Percentiles rank a stretch among this genome's conserved stretches.
These are phyloP conservation scores for Papilio machaon DNA, from an alignment of 1,140 invertebrate genomes.

Conservation along the genomic window DNA sequence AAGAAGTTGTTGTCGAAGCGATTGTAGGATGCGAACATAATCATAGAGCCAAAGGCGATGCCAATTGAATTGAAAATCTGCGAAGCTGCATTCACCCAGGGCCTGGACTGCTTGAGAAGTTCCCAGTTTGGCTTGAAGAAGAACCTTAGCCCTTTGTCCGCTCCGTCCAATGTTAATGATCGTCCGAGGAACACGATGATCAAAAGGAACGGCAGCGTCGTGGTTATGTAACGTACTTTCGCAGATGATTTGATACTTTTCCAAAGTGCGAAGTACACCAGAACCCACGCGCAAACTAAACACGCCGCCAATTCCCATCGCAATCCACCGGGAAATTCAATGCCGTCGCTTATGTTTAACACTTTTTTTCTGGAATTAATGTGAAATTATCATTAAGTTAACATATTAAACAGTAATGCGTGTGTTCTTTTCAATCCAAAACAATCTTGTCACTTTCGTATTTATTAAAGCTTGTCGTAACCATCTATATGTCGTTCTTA, in stretches of 20 bases:
- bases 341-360: constrained; percentile 90
- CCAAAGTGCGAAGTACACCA: constrained; percentile 96
- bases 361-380: constrained; percentile 87
- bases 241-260: constrained; percentile 95
- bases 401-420: background rate
- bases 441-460: too few relatives aligned
- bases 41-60: constrained; percentile 95
- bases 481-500: too few relatives aligned
- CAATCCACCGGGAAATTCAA: constrained; percentile 90
- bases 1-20: constrained; percentile 95
- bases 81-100: constrained; percentile 95
- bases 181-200: constrained; percentile 91
- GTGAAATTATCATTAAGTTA: background rate
- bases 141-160: constrained; percentile 89
- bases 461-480: too few relatives aligned
- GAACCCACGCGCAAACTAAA: constrained; percentile 92
- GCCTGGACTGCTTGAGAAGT: constrained; percentile 91
- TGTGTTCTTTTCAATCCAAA: too few relatives aligned
- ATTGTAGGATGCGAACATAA: constrained; percentile 97
- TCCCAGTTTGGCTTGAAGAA: constrained; percentile 95
- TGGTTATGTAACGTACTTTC: constrained; percentile 93
- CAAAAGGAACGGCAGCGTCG: constrained; percentile 91
- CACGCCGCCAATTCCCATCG: constrained; percentile 94
- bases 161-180: constrained; percentile 91
- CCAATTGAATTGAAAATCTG: constrained; percentile 97